Percentiles rank a stretch among this genome's conserved stretches.
These are phyloP conservation scores for Zaprionus obscuricornis DNA, from an alignment of 2,888 invertebrate species.

Conservation along the genomic window DNA sequence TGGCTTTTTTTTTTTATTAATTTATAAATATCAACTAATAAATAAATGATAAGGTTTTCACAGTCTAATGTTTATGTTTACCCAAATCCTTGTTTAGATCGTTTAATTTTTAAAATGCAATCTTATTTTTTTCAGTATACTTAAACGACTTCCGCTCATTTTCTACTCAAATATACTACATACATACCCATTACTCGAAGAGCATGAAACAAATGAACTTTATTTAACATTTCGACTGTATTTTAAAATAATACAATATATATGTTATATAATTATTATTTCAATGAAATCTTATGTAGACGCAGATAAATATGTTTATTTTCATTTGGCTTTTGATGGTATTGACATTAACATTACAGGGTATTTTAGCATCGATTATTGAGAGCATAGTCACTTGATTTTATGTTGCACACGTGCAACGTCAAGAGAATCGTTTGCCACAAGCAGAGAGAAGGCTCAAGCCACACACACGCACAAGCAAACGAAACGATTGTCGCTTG, in stretches of 20 bases:
- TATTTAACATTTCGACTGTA: background rate
- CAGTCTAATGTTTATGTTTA: too few species aligned
- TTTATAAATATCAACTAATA: too few species aligned
- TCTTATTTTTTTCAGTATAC: slow-evolving; percentile 51
- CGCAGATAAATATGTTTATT: too few species aligned
- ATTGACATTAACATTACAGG: too few species aligned
- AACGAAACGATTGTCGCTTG: slow-evolving; percentile 66
- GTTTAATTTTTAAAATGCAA: slow-evolving; percentile 3
- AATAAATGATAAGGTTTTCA: too few species aligned
- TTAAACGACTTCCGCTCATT: slow-evolving; percentile 46
- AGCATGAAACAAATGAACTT: background rate
- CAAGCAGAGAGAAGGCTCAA: slow-evolving; percentile 44
- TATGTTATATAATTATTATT: too few species aligned
- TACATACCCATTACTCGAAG: background rate
- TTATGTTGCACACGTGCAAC: slow-evolving; percentile 58
- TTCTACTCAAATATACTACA: background rate
- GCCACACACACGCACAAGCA: slow-evolving; percentile 24
- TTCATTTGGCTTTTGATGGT: too few species aligned
- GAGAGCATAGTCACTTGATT: slow-evolving; percentile 27
- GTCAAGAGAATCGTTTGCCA: slow-evolving; percentile 40
- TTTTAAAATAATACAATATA: too few species aligned
- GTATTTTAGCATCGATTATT: slow-evolving; percentile 29
- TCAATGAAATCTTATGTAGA: too few species aligned
- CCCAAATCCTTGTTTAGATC: too few species aligned
- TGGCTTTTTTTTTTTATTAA: too few species aligned